Base-by-base conservation (phyloP, 2,888 invertebrate species). In the Drosophila buzzatii region DNA sequence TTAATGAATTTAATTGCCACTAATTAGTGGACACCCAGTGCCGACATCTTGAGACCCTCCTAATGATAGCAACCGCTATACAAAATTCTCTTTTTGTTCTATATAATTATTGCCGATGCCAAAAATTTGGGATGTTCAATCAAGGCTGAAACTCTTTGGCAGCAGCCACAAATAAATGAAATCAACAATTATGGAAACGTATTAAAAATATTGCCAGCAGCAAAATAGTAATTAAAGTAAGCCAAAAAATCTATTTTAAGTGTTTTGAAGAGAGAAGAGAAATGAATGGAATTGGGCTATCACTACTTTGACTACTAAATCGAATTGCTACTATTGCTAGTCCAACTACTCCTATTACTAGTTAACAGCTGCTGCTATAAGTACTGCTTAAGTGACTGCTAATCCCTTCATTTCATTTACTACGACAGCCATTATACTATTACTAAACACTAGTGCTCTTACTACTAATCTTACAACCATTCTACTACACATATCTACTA, bases 1-100 rank as follows among this genome's bases (percentile, higher is more conserved):
- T 86, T 86, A 86, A 86, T 86, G 88, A 90, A 74, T 82, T 85
- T 90, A 86, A 86, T 90, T 90, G 86, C 79, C 39, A 68, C 74
- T 82, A 86, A 86, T 86, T 86, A 86, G 89, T 81, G 69, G 70
- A 65, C 76, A 73, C 70, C 62, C 78, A 55, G 68, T 59, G 89
- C 89, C 83, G 86, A 65, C 78, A 71, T 73, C 80, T 83, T 71
- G 57, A 68, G 74, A 69, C 72, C 65, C 67, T 67, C 61, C 67
- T 69, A 83, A 85, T 86, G 79, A 81, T 76, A 66, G 20, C 49
- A 55, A 59, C 84, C 84, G 87, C 76, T 89, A 83, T 57, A 16
- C 60, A 12, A 18, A 56, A 72, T 68, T 73, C 49, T 63, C 16
- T 31, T 10, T 59, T 57, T 70, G 58, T 65, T 69, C 71, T 55